These are phyloP conservation scores for Carcharodon carcharias DNA, from an alignment of 2,797 vertebrate species.

Conservation along the genomic window DNA sequence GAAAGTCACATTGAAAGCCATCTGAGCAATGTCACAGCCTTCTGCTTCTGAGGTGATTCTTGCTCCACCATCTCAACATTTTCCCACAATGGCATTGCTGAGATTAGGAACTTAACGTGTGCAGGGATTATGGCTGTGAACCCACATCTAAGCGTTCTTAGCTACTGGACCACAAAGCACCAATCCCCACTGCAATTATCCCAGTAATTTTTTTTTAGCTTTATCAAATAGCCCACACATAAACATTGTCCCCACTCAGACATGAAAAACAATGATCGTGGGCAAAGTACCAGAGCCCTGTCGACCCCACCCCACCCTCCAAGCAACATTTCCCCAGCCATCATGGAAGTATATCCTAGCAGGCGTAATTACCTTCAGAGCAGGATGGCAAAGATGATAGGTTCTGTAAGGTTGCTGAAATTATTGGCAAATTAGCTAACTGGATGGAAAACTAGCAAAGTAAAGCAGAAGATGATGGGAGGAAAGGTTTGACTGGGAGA, in stretches of 20 bases:
- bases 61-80: background rate
- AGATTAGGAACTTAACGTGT: background rate
- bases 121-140: background rate
- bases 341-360: background rate
- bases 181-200: background rate
- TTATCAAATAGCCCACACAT: background rate
- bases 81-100: background rate
- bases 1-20: background rate
- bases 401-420: no score
- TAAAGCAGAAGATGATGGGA: background rate
- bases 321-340: no score
- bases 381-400: background rate
- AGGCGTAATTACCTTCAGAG: background rate
- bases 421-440: background rate
- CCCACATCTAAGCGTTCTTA: background rate
- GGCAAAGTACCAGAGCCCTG: background rate
- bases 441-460: background rate
- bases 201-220: background rate
- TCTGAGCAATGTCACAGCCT: background rate
- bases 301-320: background rate
- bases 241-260: background rate
- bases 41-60: background rate
- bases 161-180: background rate
- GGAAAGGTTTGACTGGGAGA: background rate
- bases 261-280: background rate